phyloP scores from a whole-genome alignment of 2,888 invertebrate species.

The Dioctria linearis region DNA sequence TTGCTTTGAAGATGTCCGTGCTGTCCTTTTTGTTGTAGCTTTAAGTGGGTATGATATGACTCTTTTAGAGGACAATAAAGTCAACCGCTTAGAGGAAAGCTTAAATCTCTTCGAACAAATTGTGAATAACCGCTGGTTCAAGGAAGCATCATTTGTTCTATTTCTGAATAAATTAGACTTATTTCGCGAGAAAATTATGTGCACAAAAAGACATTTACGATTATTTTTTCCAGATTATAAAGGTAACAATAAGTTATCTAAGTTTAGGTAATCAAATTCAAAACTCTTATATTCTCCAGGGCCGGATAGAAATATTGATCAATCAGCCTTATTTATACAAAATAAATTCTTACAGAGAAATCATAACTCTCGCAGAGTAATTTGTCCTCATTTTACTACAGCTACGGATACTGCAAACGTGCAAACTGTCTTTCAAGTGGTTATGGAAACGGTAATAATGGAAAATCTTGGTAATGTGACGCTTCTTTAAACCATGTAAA shows the following conservation, averaged over 20 bases:
- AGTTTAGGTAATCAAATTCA: background rate
- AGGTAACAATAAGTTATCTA: constrained; percentile 65
- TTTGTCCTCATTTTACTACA: constrained; percentile 79
- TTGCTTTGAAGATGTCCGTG: constrained; percentile 78
- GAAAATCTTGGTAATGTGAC: constrained; percentile 76
- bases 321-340: constrained; percentile 77
- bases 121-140: constrained; percentile 77
- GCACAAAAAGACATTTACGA: constrained; percentile 76
- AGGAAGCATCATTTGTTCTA: constrained; percentile 76
- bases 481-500: constrained; percentile 67
- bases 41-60: constrained; percentile 80
- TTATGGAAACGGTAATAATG: constrained; percentile 78
- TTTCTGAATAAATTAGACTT: constrained; percentile 79
- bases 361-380: constrained; percentile 74
- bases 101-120: constrained; percentile 77
- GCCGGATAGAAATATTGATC: constrained; percentile 76
- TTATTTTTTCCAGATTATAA: constrained; percentile 76
- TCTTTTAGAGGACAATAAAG: constrained; percentile 75
- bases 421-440: constrained; percentile 77
- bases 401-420: constrained; percentile 79
- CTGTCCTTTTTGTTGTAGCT: constrained; percentile 77
- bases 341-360: constrained; percentile 75
- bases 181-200: constrained; percentile 77
- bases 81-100: constrained; percentile 78
- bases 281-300: constrained; percentile 67